These are phyloP conservation scores for Oreotrochilus melanogaster DNA, from an alignment of 2,113 vertebrate species.

Conservation along the genomic window DNA sequence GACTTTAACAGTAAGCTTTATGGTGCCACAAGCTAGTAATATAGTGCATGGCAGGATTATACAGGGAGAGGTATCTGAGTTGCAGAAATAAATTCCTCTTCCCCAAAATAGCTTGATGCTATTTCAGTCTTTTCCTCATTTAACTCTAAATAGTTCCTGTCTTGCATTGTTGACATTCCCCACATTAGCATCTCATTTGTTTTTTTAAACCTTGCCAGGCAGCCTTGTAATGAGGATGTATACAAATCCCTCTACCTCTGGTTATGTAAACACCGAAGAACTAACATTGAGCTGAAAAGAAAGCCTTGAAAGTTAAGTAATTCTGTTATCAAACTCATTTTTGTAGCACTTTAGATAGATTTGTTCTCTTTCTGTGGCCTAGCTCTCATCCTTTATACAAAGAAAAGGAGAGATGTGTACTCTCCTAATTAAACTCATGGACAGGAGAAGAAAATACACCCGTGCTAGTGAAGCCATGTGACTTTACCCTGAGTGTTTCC, in stretches of 20 bases:
- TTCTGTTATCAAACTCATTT: background rate
- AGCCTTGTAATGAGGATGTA: background rate
- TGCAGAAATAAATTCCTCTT: slow-evolving; percentile 47
- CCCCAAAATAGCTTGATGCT: background rate
- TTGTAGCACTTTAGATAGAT: background rate
- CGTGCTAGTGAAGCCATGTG: background rate
- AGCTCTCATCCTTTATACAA: background rate
- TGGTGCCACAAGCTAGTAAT: slow-evolving; percentile 6
- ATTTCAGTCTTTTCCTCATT: slow-evolving; percentile 2
- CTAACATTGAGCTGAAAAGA: background rate
- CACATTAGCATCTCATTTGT: background rate
- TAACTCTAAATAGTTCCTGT: slow-evolving; percentile 17
- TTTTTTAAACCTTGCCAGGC: background rate
- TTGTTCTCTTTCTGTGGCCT: background rate
- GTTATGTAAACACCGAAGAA: background rate
- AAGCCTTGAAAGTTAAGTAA: background rate
- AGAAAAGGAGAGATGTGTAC: background rate
- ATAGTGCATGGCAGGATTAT: background rate
- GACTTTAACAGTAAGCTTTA: slow-evolving; percentile 41
- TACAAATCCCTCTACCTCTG: background rate
- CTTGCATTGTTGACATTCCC: background rate
- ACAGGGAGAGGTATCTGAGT: slow-evolving; percentile 20
- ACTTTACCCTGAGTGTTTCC: background rate
- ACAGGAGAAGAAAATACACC: background rate
- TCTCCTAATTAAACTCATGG: background rate